Evolutionary conservation across 2,113 vertebrate genomes (phyloP), one percentile per base, ranked within the genome.

Genomic region (Scolopax mira): DNA sequence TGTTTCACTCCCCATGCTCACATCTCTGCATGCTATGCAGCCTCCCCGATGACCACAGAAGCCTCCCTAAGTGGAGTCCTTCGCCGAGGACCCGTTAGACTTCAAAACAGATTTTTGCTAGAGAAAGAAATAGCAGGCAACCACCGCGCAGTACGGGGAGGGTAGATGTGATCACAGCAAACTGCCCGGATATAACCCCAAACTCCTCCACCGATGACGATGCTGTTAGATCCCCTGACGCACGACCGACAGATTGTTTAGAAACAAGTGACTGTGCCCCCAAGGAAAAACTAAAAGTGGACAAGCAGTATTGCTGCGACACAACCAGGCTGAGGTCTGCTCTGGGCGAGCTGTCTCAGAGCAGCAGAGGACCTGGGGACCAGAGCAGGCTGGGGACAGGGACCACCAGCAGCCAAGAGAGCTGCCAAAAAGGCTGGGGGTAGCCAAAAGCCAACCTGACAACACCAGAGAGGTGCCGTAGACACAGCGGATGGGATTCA

Each of bases 261-360:
- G 75, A 70, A 61, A 69, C 2, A 6, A 88, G 41, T 17, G 30
- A 52, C 44, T 70, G 28, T 66, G 48, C 18, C 77, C 48, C 42
- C 35, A 78, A 67, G 42, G 60, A 94, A 84, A 90, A 71, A 11
- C 55, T 78, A 48, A 46, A 65, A 81, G 72, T 72, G 95, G 64
- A 15, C 35, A 74, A 22, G 5, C 51, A 80, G 54, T 24, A 70
- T 0, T 19, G 54, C 66, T 6, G 13, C 75, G 66, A 18, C 1
- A 5, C 58, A 91, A 62, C 27, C 27, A 67, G 74, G 69, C 25
- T n/a, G 81, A 78, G 75, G 51, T 27, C 65, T 67, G 51, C 0
- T 0, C 24, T 3, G 18, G 44, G 16, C 0, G 0, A 82, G 41
- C 18, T 72, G 0, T 64, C 81, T 62, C 13, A 3, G 6, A 62